Evolutionary conservation across 2,113 vertebrate genomes (phyloP).

Genomic region (Hemiprocne comata): DNA sequence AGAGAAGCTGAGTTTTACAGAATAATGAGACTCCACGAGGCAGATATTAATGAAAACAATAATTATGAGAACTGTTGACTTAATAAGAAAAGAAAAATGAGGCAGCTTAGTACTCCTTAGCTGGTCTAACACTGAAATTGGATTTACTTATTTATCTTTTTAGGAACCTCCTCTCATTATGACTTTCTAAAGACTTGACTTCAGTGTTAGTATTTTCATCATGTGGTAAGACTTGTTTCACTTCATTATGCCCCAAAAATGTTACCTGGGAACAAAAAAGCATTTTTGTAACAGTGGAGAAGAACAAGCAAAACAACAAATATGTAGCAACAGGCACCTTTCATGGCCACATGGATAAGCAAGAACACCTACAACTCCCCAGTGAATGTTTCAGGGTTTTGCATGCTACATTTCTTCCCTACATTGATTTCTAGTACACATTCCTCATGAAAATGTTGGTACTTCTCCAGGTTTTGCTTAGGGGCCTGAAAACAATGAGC

Average conservation of each 20-base stretch:
- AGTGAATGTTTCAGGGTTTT: neutral
- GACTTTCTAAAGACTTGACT: neutral
- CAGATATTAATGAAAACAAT: constrained; percentile 35
- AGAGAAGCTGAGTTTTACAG: constrained; percentile 17
- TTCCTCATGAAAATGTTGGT: neutral
- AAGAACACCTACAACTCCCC: neutral
- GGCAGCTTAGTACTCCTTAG: neutral
- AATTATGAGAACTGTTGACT: neutral
- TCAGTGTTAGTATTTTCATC: neutral
- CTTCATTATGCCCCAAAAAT: neutral
- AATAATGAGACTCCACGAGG: neutral
- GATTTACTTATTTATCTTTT: neutral
- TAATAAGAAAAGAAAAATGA: constrained; percentile 15
- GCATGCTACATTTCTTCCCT: neutral
- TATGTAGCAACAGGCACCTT: neutral
- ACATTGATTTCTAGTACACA: neutral
- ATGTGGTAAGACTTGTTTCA: neutral
- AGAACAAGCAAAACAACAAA: constrained; percentile 20
- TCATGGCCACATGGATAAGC: neutral
- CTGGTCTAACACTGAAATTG: neutral
- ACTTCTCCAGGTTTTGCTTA: neutral
- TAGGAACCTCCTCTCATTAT: neutral
- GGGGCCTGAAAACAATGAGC: neutral
- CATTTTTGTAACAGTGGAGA: neutral
- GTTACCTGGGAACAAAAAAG: neutral